phyloP scores from a whole-genome alignment of 2,797 vertebrate genomes.

The Malacoctenus gilli region DNA sequence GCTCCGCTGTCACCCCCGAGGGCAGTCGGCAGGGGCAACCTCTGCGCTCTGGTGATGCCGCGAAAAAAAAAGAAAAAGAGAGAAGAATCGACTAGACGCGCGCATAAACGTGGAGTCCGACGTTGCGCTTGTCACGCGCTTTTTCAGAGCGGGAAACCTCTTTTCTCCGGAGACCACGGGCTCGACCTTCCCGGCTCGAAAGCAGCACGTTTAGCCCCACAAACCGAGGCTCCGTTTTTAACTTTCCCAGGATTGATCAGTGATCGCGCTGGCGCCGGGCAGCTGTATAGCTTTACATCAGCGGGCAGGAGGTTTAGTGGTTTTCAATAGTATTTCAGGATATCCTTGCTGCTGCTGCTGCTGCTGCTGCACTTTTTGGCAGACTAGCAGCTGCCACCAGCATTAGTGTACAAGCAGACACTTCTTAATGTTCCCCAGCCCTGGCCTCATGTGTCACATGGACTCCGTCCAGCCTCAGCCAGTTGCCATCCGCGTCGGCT shows the following conservation, averaged over 20 bases:
- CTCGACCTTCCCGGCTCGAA: constrained; percentile 66
- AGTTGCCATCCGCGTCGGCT: constrained; percentile 56
- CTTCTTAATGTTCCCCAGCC: constrained; percentile 75
- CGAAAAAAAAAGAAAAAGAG: constrained; percentile 17
- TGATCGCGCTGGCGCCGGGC: constrained; percentile 76
- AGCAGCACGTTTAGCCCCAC: constrained; percentile 63
- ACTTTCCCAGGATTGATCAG: constrained; percentile 79
- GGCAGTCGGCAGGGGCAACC: constrained; percentile 66
- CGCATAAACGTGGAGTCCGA: constrained; percentile 28
- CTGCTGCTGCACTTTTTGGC: constrained; percentile 76
- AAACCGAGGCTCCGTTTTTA: constrained; percentile 72
- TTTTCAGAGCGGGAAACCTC: background rate
- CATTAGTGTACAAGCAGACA: constrained; percentile 76
- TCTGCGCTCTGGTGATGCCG: constrained; percentile 43
- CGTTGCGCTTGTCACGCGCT: constrained; percentile 24
- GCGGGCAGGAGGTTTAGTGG: constrained; percentile 75
- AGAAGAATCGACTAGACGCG: constrained; percentile 25
- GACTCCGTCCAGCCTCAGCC: constrained; percentile 69
- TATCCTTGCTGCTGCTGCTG: constrained; percentile 76
- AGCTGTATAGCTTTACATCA: constrained; percentile 78
- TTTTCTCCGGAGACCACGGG: too few species aligned
- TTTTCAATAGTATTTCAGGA: constrained; percentile 84
- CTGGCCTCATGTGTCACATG: constrained; percentile 79
- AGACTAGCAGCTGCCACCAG: constrained; percentile 76
- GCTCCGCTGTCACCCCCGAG: constrained; percentile 74